Base-by-base conservation (phyloP, 2,797 vertebrate species). In the Danio kyathit region DNA sequence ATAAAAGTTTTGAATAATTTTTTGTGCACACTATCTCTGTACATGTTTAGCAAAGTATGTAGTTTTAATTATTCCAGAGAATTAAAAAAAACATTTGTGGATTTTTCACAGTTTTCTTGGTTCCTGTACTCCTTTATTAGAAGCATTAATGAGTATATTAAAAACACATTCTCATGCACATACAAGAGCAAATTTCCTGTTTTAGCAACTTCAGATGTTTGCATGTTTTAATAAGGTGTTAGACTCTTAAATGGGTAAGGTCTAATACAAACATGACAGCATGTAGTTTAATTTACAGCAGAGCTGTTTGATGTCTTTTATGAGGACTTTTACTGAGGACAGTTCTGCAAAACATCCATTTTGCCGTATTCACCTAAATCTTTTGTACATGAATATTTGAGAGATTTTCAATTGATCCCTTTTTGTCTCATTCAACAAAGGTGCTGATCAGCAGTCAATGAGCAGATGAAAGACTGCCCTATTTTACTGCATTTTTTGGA, bases 291-390 rank as follows among this genome's bases (percentile, higher is more conserved):
- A 80, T 82, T 52, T 19, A 56, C 76, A 70, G 51, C 80, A 79
- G 63, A 81, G 44, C 73, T 84, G 16, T 92, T 91, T 90, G 88
- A 92, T 91, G 87, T 91, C n/a, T 89, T 92, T 93, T 88, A 90
- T 86, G 84, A 85, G 81, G 86, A 56, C 84, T 86, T 89, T 88
- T 88, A 84, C 85, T 29, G 29, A 29, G 29, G 79, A 77, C 82
- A n/a, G 56, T 80, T 69, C 57, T 46, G 72, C 76, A 85, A 79
- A 82, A 82, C 74, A 86, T 80, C 65, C 17, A 71, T 56, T 74
- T 69, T 74, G 44, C 11, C 43, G 14, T 61, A 51, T 52, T 79
- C 43, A 3, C n/a, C 43, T 38, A 54, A 14, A 4, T 21, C 5
- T 41, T 17, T 9, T n/a, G 8, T 13, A 10, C 9, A 78, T 60